Evolutionary conservation across 2,888 invertebrate species (phyloP).

Genomic region (Hedya salicella): DNA sequence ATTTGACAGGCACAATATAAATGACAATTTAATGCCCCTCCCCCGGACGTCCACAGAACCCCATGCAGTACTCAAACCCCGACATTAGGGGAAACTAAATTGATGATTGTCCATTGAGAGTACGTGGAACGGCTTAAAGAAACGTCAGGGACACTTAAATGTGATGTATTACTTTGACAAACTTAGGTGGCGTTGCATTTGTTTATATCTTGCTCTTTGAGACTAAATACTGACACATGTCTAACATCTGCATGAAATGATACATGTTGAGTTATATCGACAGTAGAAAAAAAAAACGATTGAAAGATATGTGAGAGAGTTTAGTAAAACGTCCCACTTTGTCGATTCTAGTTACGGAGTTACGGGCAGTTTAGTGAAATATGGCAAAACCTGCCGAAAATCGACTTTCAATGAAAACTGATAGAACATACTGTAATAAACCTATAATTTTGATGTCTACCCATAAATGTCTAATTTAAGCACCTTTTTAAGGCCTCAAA

Average conservation of each 20-base stretch:
- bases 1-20: conserved; percentile 58
- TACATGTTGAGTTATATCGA: not conserved
- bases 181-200: not conserved
- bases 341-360: too few relatives aligned
- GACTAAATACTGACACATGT: not conserved
- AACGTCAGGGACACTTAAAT: conserved; percentile 37
- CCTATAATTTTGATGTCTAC: too few relatives aligned
- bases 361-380: too few relatives aligned
- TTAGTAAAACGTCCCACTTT: too few relatives aligned
- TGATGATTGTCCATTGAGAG: conserved; percentile 40
- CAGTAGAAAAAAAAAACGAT: too few relatives aligned
- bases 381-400: too few relatives aligned
- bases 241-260: not conserved
- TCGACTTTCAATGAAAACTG: too few relatives aligned
- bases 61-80: conserved; percentile 24
- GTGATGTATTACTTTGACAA: conserved; percentile 37
- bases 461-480: too few relatives aligned
- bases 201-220: not conserved
- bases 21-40: conserved; percentile 61
- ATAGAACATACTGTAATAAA: too few relatives aligned
- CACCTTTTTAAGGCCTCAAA: too few relatives aligned
- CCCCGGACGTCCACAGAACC: conserved; percentile 43
- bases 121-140: conserved; percentile 34
- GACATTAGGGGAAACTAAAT: conserved; percentile 43
- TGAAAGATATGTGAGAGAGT: too few relatives aligned